Evolutionary conservation across 2,113 vertebrate genomes (phyloP), one percentile per base, ranked within the genome.

Genomic region (Pseudorasbora parva): DNA sequence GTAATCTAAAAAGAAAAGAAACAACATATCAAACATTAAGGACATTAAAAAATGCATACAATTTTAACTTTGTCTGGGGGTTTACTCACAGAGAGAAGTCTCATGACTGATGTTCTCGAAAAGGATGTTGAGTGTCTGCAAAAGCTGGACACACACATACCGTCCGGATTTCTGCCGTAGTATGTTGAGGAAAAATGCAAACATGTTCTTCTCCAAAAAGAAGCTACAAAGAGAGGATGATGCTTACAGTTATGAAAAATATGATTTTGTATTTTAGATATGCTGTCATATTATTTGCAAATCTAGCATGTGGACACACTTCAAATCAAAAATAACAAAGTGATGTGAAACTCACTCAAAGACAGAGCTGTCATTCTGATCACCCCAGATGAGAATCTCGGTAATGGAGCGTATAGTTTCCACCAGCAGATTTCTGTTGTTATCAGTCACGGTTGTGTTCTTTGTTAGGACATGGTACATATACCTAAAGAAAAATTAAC

Each of bases 161-260:
- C 97, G 97, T 23, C 98, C 98, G 0, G 98, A 99, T 83, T 97
- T 99, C 93, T 99, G 98, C 5, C 97, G 95, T 59, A 99, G 91
- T 87, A 99, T 99, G 93, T 99, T 99, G 92, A 99, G 87, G 91
- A 99, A 99, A 93, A 98, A 99, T 74, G 97, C 97, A 91, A 99
- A 97, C 98, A 99, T 98, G 89, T 99, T 99, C 94, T 99, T 99
- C 93, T 99, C 98, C 93, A 99, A 91, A 92, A 99, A 99, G 92
- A 99, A 99, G 91, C 98, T 99, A 75, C 25, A 51, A 85, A 69
- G 88, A 85, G 2, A 47, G 21, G 10, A 25, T 74, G 5, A 51
- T 3, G 59, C 1, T 57, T 30, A 25, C 33, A 2, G 0, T 51
- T 4, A 37, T 5, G 2, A 41, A 51, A n/a, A 64, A 64, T 14